Percentiles rank a stretch among this genome's conserved stretches.
phyloP scores from a whole-genome alignment of 2,888 invertebrate genomes.

The Galerucella calmariensis region DNA sequence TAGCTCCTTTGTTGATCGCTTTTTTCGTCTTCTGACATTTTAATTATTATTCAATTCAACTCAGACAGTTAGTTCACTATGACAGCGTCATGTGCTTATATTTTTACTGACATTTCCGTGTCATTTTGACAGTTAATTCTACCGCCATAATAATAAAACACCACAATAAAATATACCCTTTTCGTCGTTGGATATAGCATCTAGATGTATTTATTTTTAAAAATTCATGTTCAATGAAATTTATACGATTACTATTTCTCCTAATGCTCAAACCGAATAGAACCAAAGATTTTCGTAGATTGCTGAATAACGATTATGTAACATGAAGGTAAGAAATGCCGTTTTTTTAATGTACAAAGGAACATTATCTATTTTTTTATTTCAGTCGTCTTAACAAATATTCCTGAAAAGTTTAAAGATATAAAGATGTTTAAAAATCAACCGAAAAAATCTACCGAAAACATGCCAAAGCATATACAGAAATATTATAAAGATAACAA shows the following conservation, averaged over 20 bases:
- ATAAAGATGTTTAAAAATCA: background rate
- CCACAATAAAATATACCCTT: background rate
- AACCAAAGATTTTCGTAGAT: background rate
- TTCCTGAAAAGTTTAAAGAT: background rate
- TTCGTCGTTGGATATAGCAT: background rate
- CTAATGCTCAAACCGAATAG: background rate
- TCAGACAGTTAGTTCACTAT: too few relatives aligned
- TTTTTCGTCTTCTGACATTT: too few relatives aligned
- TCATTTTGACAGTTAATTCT: background rate
- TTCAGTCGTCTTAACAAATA: too few relatives aligned
- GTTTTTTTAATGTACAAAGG: background rate
- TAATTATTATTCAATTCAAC: too few relatives aligned
- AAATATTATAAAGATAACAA: background rate
- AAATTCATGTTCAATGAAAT: constrained; percentile 18
- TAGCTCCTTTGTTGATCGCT: background rate
- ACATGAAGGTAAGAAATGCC: constrained; percentile 13
- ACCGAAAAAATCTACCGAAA: background rate
- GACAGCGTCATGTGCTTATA: background rate
- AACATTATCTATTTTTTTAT: too few relatives aligned
- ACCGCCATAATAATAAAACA: background rate
- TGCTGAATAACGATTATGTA: constrained; percentile 3
- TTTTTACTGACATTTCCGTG: background rate
- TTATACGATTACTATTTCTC: background rate
- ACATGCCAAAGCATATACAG: background rate
- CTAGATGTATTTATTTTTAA: background rate